These are phyloP conservation scores for Volucella inflata DNA, from an alignment of 2,888 invertebrate genomes.

Conservation along the genomic window DNA sequence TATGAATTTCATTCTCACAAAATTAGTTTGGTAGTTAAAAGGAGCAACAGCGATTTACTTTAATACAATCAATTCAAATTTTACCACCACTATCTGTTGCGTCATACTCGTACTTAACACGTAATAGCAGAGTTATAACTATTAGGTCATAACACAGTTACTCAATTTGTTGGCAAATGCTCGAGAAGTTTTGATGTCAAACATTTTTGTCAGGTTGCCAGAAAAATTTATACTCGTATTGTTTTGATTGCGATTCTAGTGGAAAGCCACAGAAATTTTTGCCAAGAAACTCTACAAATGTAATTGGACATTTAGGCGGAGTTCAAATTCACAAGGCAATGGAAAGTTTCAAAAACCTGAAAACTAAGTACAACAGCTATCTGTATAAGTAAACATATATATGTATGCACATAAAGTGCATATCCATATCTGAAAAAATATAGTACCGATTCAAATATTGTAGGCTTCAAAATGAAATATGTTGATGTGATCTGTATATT, in stretches of 20 bases:
- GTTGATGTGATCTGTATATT: too few species aligned
- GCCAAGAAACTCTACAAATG: slow-evolving; percentile 57
- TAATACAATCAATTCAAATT: neutral
- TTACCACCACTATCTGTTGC: slow-evolving; percentile 58
- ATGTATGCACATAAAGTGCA: slow-evolving; percentile 30
- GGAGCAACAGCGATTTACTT: too few species aligned
- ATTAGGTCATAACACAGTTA: slow-evolving; percentile 44
- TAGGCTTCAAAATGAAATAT: too few species aligned
- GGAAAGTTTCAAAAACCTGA: slow-evolving; percentile 47
- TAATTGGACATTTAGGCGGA: slow-evolving; percentile 54
- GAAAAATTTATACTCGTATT: slow-evolving; percentile 65
- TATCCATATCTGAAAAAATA: slow-evolving; percentile 9
- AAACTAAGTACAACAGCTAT: slow-evolving; percentile 7
- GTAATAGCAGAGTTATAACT: slow-evolving; percentile 36
- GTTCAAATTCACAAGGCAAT: slow-evolving; percentile 40
- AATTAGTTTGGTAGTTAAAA: too few species aligned
- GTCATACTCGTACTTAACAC: slow-evolving; percentile 52
- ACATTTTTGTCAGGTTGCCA: slow-evolving; percentile 72
- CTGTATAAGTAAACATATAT: slow-evolving; percentile 48
- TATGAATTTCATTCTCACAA: too few species aligned
- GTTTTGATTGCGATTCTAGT: slow-evolving; percentile 63
- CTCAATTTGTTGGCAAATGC: slow-evolving; percentile 59
- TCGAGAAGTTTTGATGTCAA: slow-evolving; percentile 51
- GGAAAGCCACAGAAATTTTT: slow-evolving; percentile 50
- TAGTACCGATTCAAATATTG: too few species aligned